phyloP scores from a whole-genome alignment of 2,113 vertebrate species.

The Misgurnus mizolepis region DNA sequence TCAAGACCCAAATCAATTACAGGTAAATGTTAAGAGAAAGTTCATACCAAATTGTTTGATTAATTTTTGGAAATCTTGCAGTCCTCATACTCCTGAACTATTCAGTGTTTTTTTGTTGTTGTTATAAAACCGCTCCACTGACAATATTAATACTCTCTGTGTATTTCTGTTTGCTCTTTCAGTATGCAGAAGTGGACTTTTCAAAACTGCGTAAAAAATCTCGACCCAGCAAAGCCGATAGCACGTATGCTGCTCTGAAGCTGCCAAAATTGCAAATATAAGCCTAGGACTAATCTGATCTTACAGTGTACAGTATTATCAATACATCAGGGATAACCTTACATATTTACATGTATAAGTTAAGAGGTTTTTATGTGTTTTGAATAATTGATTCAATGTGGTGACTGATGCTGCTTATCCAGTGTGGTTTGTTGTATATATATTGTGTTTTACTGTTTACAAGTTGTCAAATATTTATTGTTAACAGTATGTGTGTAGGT shows the following conservation, averaged over 20 bases:
- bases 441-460: no score
- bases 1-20: neutral
- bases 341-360: no score
- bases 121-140: neutral
- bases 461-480: no score
- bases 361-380: no score
- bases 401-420: no score
- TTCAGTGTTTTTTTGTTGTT: neutral
- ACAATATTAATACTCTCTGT: neutral
- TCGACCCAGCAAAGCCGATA: neutral
- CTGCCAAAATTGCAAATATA: neutral
- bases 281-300: neutral
- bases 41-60: neutral
- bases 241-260: constrained; percentile 2
- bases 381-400: no score
- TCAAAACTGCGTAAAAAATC: neutral
- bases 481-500: no score
- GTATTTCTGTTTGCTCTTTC: neutral
- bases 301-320: neutral
- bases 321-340: no score
- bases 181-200: neutral
- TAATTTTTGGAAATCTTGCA: neutral
- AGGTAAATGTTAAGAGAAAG: neutral
- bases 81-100: neutral
- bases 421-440: no score